Percentiles rank a stretch among this genome's conserved stretches.
Conservation (phyloP, 64 coral and sea anemone species). For the Montipora foliosa region DNA sequence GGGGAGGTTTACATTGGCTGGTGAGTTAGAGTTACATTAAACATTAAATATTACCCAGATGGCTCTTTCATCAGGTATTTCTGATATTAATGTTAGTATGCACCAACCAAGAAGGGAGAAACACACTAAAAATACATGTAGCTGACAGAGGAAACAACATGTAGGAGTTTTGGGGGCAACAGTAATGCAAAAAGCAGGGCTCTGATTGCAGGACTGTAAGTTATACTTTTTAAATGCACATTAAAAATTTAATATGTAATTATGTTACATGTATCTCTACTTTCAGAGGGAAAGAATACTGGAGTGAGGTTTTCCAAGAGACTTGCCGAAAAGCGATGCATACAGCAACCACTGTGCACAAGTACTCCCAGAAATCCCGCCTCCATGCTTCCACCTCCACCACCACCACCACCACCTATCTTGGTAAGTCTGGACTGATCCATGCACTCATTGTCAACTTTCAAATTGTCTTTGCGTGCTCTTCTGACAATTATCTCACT, state of each 20-base stretch:
- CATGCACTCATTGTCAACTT: background rate
- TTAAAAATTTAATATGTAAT: background rate
- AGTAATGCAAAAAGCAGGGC: too few relatives aligned
- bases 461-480: background rate
- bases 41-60: too few relatives aligned
- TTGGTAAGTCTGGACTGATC: constrained; percentile 5
- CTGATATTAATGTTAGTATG: too few relatives aligned
- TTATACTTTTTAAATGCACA: too few relatives aligned
- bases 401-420: constrained; percentile 21
- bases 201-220: too few relatives aligned
- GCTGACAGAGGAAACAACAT: too few relatives aligned
- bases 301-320: constrained; percentile 37
- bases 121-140: too few relatives aligned
- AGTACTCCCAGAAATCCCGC: constrained; percentile 2
- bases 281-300: constrained; percentile 30
- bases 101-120: too few relatives aligned
- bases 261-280: background rate
- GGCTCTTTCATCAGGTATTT: too few relatives aligned
- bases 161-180: too few relatives aligned
- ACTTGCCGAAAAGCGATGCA: background rate
- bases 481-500: background rate
- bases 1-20: too few relatives aligned
- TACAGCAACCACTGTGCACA: background rate
- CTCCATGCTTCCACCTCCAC: background rate
- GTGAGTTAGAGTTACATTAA: too few relatives aligned